Evolutionary conservation across 1,140 invertebrate genomes (phyloP), one percentile per base, ranked within the genome.

Genomic region (Phocides pigmalion): DNA sequence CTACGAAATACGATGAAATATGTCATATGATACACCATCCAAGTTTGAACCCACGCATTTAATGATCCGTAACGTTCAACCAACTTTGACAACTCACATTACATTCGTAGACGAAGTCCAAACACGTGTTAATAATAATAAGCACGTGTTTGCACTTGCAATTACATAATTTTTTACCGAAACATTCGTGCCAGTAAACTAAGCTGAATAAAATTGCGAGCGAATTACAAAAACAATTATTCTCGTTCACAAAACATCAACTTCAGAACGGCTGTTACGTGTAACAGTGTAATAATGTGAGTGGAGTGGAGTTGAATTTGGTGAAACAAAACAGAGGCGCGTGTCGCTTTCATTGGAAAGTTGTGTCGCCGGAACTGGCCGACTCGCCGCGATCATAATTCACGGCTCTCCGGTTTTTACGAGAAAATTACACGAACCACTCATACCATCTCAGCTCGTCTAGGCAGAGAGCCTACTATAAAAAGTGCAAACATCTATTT

Each of bases 271-370:
- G 9, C 22, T 19, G 51, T 39, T 58, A 58, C 62, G 46, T 56
- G 54, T 58, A 37, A 65, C 35, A 49, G 14, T 14, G 32, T 53
- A 64, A 69, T 51, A 46, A 59, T 61, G 25, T 28, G 39, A 65
- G 44, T 66, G 41, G 54, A 47, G 47, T 51, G 47, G 9, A 51
- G 54, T 32, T 17, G 42, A 28, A 47, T 68, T 67, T 53, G 35
- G 61, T 65, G 44, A 70, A 72, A 66, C 68, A 70, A 77, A 71
- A 67, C 51, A 56, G 59, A 71, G 41, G 54, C 62, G 42, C 32
- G 39, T 47, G 69, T 79, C 74, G 73, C 80, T 82, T 84, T 84
- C 82, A 74, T 75, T 82, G 79, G 82, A 84, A 84, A 84, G 82
- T 82, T 44, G 66, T 62, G 32, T 62, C 62, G 62, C 74, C 72